Conservation (phyloP, 1,140 invertebrate species). For the Oedothorax gibbosus region DNA sequence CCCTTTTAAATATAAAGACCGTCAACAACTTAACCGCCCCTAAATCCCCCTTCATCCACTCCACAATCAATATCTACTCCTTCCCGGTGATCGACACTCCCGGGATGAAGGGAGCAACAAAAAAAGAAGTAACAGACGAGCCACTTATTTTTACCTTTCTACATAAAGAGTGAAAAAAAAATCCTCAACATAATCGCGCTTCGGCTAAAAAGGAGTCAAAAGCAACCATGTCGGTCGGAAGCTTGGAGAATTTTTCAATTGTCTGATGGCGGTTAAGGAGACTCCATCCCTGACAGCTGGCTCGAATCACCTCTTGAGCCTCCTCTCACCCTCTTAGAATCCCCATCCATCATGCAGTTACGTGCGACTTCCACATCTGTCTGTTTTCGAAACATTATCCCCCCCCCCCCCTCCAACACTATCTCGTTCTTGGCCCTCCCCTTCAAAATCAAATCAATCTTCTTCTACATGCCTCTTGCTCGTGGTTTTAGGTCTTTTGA, state of each 20-base stretch:
- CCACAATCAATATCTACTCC: not conserved
- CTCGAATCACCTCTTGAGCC: conserved; percentile 41
- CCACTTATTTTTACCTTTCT: too few species aligned
- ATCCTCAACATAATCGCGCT: conserved; percentile 43
- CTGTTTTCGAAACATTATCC: conserved; percentile 51
- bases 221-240: conserved; percentile 21
- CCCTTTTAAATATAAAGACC: too few species aligned
- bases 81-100: conserved; percentile 1
- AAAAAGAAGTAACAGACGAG: conserved; percentile 48
- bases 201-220: conserved; percentile 47
- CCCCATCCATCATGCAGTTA: conserved; percentile 59
- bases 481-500: conserved; percentile 50
- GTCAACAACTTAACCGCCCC: too few species aligned
- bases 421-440: conserved; percentile 7
- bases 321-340: conserved; percentile 52
- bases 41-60: not conserved
- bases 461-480: conserved; percentile 46
- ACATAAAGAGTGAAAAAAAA: conserved; percentile 14
- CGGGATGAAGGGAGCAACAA: not conserved
- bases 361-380: conserved; percentile 61
- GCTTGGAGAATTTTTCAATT: conserved; percentile 56
- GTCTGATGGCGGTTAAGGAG: conserved; percentile 50
- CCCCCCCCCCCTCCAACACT: conserved; percentile 4
- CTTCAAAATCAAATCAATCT: conserved; percentile 61
- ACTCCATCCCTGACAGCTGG: conserved; percentile 49